Base-by-base conservation (phyloP, 2,888 invertebrate genomes). In the Harpagoxenus sublaevis region DNA sequence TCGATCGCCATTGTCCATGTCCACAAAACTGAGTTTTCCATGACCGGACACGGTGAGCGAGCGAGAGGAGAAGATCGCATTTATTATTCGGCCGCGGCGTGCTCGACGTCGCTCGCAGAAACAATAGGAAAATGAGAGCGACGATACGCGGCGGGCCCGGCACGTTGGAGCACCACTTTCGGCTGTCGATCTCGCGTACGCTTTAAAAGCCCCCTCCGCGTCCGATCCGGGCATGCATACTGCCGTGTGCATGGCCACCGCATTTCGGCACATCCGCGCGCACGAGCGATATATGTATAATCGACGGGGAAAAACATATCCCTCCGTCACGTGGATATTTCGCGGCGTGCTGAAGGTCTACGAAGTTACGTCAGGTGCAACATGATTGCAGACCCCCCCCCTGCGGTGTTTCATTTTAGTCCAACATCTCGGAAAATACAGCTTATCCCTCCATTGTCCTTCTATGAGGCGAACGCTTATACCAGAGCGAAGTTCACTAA, bases 61-160 rank as follows among this genome's bases (percentile, higher is more conserved):
- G 83, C 65, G 84, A 71, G 88, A 63, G 85, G 9, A n/a, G 51
- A 84, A 70, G 83, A 86, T 91, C 88, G 91, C 88, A 91, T 91
- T 91, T 91, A 90, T 91, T 91, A 91, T 91, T 91, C 88, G 90
- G 66, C 48, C 87, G 83, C 23, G 23, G 23, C 89, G 88, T 91
- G 91, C 91, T 91, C 82, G 84, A 91, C 83, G 91, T 91, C 91
- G 86, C 55, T 66, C 84, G 90, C 91, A 91, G 91, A 90, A 90
- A 91, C 91, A 88, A 88, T 90, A 86, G 91, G 89, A 86, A 91
- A 92, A 90, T 88, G 88, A 86, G 91, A 84, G 85, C 74, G 75
- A 75, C 63, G 78, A 74, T 35, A 35, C 39, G 82, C 51, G 51
- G 82, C 51, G 51, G 51, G 73, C 65, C 75, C 79, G 89, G 79